A percentile compares a stretch with the other conserved stretches of the same genome.
These are phyloP conservation scores for Pitta sordida DNA, from an alignment of 2,113 vertebrate species.

Conservation along the genomic window DNA sequence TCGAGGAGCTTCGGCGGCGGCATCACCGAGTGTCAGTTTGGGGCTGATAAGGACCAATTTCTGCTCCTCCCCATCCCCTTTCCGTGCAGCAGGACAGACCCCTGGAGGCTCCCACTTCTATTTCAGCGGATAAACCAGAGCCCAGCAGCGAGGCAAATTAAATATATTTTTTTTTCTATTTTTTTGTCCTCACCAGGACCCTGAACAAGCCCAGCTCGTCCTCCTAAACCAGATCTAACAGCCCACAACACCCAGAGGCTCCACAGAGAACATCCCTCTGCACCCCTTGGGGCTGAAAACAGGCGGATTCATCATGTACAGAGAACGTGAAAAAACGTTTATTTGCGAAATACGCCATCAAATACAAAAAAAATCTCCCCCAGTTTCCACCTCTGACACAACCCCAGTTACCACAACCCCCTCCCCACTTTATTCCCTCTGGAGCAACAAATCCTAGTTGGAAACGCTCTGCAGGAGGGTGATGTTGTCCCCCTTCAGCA, in stretches of 20 bases:
- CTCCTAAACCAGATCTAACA: not conserved
- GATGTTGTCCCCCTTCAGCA: constrained; percentile 98
- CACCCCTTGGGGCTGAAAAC: accelerated
- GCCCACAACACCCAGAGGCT: not conserved
- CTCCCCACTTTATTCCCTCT: not conserved
- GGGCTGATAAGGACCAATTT: not conserved
- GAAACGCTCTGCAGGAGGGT: constrained; percentile 95
- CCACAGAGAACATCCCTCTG: not conserved
- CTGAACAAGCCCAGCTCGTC: accelerated
- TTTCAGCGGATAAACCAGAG: not conserved
- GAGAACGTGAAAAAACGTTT: not conserved
- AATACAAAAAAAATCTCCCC: not conserved
- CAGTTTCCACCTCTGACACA: accelerated
- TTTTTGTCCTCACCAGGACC: not conserved
- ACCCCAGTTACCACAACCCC: accelerated
- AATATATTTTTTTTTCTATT: not conserved
- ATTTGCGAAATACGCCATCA: not conserved
- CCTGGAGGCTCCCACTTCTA: not conserved
- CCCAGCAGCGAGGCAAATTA: not conserved
- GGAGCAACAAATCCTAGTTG: constrained; percentile 66
- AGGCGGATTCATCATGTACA: accelerated
- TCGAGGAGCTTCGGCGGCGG: not conserved
- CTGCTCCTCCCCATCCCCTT: not conserved
- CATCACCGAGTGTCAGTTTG: not conserved
- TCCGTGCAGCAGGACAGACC: not conserved